Percentiles rank a stretch among this genome's conserved stretches.
Evolutionary conservation across 1,140 invertebrate genomes (phyloP).

Genomic region (Camponotus vicinus): DNA sequence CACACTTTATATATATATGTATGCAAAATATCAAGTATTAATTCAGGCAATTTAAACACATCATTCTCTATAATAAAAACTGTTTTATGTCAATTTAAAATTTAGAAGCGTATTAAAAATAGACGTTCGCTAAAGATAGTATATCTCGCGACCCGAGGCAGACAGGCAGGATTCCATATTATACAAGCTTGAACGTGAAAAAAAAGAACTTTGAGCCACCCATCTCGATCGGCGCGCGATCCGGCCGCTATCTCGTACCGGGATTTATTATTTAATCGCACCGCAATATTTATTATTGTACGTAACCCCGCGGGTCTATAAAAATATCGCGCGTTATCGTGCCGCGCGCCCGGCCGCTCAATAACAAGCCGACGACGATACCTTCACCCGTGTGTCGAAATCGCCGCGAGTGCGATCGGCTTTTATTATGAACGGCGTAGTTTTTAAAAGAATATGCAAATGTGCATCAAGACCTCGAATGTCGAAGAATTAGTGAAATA

Average conservation of each 20-base stretch:
- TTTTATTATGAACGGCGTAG: slow-evolving; percentile 25
- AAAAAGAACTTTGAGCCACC: slow-evolving; percentile 47
- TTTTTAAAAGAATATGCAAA: slow-evolving; percentile 21
- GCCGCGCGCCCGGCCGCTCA: slow-evolving; percentile 68
- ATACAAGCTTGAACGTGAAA: slow-evolving; percentile 33
- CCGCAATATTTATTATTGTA: slow-evolving; percentile 84
- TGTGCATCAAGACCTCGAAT: not conserved
- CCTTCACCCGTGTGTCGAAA: slow-evolving; percentile 72
- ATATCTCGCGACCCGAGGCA: slow-evolving; percentile 24
- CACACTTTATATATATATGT: not conserved
- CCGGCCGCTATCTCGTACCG: slow-evolving; percentile 79
- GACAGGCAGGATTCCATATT: slow-evolving; percentile 30
- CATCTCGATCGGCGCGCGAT: slow-evolving; percentile 59
- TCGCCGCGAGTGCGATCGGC: slow-evolving; percentile 63
- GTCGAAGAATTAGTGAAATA: not conserved
- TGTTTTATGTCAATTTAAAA: slow-evolving; percentile 41
- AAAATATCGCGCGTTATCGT: slow-evolving; percentile 82
- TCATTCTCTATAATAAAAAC: slow-evolving; percentile 8
- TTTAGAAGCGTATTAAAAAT: slow-evolving; percentile 41
- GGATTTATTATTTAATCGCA: slow-evolving; percentile 84
- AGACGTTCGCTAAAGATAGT: slow-evolving; percentile 31
- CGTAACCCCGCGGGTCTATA: slow-evolving; percentile 81
- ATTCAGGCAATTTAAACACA: slow-evolving; percentile 29
- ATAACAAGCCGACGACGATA: slow-evolving; percentile 78
- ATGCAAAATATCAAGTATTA: slow-evolving; percentile 27